These are phyloP conservation scores for Apteryx owenii DNA, from an alignment of 2,113 vertebrate species.

Conservation along the genomic window DNA sequence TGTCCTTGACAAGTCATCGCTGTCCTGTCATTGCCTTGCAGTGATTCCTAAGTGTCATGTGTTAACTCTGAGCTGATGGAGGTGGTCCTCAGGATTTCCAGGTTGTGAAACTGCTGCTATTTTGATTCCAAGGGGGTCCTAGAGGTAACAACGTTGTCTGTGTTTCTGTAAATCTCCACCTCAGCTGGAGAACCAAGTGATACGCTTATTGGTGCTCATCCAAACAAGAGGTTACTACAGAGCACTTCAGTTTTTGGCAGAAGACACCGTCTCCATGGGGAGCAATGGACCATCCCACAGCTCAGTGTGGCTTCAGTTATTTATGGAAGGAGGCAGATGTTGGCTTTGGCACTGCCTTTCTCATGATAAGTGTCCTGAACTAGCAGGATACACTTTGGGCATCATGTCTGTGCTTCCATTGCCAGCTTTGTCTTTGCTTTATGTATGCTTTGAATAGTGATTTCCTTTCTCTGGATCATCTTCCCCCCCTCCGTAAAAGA, in stretches of 20 bases:
- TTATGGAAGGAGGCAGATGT: neutral
- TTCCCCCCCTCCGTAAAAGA: neutral
- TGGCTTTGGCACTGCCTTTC: neutral
- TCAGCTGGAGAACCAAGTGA: neutral
- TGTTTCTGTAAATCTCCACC: neutral
- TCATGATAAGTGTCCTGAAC: neutral
- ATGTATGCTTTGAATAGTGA: neutral
- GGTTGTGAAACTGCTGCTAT: neutral
- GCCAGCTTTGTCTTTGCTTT: neutral
- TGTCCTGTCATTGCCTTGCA: neutral
- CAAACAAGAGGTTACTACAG: neutral
- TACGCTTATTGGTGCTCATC: neutral
- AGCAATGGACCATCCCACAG: neutral
- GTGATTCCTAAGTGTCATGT: neutral
- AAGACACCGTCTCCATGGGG: neutral
- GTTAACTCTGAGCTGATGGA: neutral
- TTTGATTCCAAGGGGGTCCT: neutral
- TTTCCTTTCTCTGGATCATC: neutral
- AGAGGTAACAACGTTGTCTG: neutral
- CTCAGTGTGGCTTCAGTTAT: neutral
- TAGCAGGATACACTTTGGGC: neutral
- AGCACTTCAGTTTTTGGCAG: neutral
- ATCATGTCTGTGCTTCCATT: neutral
- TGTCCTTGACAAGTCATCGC: conserved; percentile 55
- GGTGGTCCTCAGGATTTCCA: neutral